Evolutionary conservation across 2,888 invertebrate species (phyloP).

Genomic region (Cataglyphis altisquamis): DNA sequence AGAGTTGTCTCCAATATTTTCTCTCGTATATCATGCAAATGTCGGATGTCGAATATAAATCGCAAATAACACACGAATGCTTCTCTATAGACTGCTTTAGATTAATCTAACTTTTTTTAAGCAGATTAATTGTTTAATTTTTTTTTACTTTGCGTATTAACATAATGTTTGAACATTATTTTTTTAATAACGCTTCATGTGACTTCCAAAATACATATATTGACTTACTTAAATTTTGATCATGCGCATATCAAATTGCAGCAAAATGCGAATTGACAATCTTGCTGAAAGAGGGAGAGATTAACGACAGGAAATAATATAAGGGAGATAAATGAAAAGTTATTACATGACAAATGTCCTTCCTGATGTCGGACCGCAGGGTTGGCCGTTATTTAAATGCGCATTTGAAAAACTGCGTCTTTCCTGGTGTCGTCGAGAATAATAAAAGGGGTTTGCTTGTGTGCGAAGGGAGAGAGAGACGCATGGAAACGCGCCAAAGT

Average conservation of each 20-base stretch:
- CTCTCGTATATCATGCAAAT: background rate
- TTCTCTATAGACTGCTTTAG: background rate
- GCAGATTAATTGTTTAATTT: background rate
- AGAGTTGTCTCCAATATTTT: background rate
- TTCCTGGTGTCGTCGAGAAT: constrained; percentile 44
- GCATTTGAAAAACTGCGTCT: constrained; percentile 45
- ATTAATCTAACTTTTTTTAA: background rate
- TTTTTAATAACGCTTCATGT: background rate
- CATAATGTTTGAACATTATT: background rate
- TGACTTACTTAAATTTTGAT: background rate
- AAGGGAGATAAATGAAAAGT: constrained; percentile 16
- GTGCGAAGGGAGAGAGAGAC: background rate
- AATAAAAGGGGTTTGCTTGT: constrained; percentile 36
- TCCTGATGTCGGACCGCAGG: constrained; percentile 12
- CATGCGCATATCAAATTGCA: background rate
- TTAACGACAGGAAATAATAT: constrained; percentile 19
- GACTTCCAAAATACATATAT: background rate
- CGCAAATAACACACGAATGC: constrained; percentile 19
- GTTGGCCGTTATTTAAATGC: constrained; percentile 36
- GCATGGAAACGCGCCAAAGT: constrained; percentile 56
- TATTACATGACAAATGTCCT: constrained; percentile 27
- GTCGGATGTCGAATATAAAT: background rate
- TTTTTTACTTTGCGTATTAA: background rate
- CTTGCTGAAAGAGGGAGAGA: background rate
- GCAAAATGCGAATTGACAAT: constrained; percentile 23